Evolutionary conservation across 2,797 vertebrate species (phyloP), one percentile per base, ranked within the genome.

Genomic region (Smutsia temminckii): DNA sequence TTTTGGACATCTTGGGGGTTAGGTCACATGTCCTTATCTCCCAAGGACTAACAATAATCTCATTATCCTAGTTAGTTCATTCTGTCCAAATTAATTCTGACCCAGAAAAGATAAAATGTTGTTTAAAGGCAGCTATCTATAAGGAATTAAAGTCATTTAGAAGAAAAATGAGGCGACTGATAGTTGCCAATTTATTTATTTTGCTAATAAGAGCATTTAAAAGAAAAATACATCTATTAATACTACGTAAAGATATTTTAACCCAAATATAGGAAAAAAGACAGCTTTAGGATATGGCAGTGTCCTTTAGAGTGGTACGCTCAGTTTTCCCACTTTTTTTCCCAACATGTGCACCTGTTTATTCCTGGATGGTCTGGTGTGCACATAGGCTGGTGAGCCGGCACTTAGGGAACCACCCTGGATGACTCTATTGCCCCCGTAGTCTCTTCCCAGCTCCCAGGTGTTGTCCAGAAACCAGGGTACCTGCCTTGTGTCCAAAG

Each of bases 171-270:
- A 8, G 23, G 6, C 61, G 59, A 84, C 20, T 42, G 5, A 92
- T 17, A 68, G 17, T 23, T 83, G 46, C 16, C 79, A 23, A 51
- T 25, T 25, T 42, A 46, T 83, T 72, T 79, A 34, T 74, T 88
- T 88, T 91, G n/a, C 91, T 66, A 92, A 3, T 55, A 87, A 90
- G 9, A 66, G 20, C 18, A 81, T 80, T 87, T 90, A 27, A 88
- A 89, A 79, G 16, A 77, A 80, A 72, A 53, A 69, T 63, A 57
- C 34, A 57, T 53, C 63, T 85, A 79, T 6, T 80, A 59, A 68
- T 27, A 53, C n/a, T 61, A 88, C 51, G 11, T 63, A 37, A 95
- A 79, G 37, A 89, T 20, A 66, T 32, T 87, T 68, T 46, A 83
- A 72, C 46, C 20, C 46, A 63, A 91, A 83, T 53, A 69, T 10